Evolutionary conservation across 2,797 vertebrate genomes (phyloP), one percentile per base, ranked within the genome.

Genomic region (Carapus acus): DNA sequence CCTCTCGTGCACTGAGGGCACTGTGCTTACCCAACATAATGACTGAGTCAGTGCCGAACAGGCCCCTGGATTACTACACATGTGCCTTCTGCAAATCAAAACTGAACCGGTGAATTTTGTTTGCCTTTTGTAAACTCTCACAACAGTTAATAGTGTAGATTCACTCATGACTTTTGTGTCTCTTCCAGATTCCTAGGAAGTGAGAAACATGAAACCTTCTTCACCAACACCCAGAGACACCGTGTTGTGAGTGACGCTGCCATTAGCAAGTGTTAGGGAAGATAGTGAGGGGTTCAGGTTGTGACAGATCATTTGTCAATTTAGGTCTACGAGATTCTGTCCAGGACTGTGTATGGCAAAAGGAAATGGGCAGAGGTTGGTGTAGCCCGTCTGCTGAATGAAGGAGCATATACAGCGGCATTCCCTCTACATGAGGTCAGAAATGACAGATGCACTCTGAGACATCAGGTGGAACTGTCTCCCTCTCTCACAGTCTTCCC

Each of bases 251-350:
- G 91, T 86, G 19, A 33, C 14, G 15, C 6, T 27, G 45, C 15
- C 14, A n/a, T 41, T 23, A 36, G 7, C 19, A 40, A 36, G 18
- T 42, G 9, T 6, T 16, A 6, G 2, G 11, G 34, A 29, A 23
- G 16, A 12, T 15, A 2, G 15, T 47, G 40, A 42, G 14, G 21
- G 13, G 2, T 21, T 18, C 13, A 42, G 16, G 13, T 1, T 46
- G n/a, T 20, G 18, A 50, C 47, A 42, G 38, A 40, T 36, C 50
- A 18, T 34, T n/a, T 56, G 19, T 40, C n/a, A 16, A 51, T 67
- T 41, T 73, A 91, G 89, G 86, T 91, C 47, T 84, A 88, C 51
- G 91, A 91, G 82, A 87, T 91, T 64, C 83, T 92, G 20, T 73
- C 86, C n/a, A 66, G 73, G 55, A 86, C 88, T 0, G 65, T 73